Evolutionary conservation across 2,888 invertebrate species (phyloP), one percentile per base, ranked within the genome.

Genomic region (Hoplodrina blanda): DNA sequence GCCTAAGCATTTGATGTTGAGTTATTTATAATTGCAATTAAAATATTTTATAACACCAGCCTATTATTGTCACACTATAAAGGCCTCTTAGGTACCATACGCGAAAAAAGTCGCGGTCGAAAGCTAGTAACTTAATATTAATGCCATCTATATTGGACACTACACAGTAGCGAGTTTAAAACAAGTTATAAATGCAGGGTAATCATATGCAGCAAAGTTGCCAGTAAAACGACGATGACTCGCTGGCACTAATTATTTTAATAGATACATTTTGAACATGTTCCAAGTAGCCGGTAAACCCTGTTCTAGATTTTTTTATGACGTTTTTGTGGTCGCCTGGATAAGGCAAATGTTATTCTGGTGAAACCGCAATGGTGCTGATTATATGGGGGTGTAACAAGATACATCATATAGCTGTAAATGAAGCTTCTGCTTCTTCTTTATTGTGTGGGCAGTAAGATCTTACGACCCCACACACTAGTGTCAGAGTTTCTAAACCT

Each of bases 171-270:
- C 78, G 41, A 66, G 60, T 55, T 62, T 2, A 49, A 69, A 69
- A 84, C 82, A 55, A 60, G 85, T 82, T 84, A 64, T 62, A 73
- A 84, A 84, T 68, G 44, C 67, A 62, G 76, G 67, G 62, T 69
- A 82, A 82, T 82, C 65, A 69, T 74, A 84, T 84, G 83, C 82
- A 46, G 62, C 64, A 25, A 62, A 76, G 56, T 53, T 60, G 63
- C 54, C 61, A 33, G 63, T 57, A 50, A 62, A 55, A 54, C 64
- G 53, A 44, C 65, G 60, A 59, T 73, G 68, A 60, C n/a, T 68
- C 57, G 60, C 41, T 56, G 62, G 50, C 52, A 52, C 52, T 70
- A 69, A 82, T 82, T 84, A 84, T 84, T 72, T 82, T 84, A 82
- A 82, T 82, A 61, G 60, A 69, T 69, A 81, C 77, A 69, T 76